A percentile compares a stretch with the other conserved stretches of the same genome.
These are phyloP conservation scores for Pinctada fucata DNA, from an alignment of 2,888 invertebrate species.

Conservation along the genomic window DNA sequence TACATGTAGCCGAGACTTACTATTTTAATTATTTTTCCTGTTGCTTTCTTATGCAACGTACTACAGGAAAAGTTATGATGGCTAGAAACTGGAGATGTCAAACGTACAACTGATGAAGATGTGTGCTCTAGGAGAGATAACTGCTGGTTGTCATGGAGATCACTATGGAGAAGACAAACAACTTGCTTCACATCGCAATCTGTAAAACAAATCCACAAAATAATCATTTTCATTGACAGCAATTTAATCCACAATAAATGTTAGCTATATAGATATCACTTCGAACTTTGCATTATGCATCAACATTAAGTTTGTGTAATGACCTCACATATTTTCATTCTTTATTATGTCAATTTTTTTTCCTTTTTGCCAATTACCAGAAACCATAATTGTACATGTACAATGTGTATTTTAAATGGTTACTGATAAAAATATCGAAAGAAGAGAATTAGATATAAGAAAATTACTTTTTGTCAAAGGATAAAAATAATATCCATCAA, in stretches of 20 bases:
- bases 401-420: no score
- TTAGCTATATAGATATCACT: no score
- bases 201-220: conserved; percentile 37
- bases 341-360: no score
- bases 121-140: conserved; percentile 56
- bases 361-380: no score
- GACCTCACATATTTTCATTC: no score
- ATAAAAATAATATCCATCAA: no score
- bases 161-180: conserved; percentile 61
- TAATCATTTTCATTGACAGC: neutral
- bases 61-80: conserved; percentile 48
- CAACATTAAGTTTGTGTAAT: no score
- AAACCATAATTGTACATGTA: no score
- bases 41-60: conserved; percentile 60
- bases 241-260: neutral
- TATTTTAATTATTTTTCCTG: conserved; percentile 65
- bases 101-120: conserved; percentile 55
- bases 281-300: no score
- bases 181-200: conserved; percentile 59
- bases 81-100: conserved; percentile 42
- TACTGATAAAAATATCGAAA: no score
- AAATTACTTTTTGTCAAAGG: no score
- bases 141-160: conserved; percentile 62
- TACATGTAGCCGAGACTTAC: conserved; percentile 44
- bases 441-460: no score